Percentiles rank a stretch among this genome's conserved stretches.
phyloP scores from a whole-genome alignment of 2,797 vertebrate genomes.

The Acestrorhynchus altus region DNA sequence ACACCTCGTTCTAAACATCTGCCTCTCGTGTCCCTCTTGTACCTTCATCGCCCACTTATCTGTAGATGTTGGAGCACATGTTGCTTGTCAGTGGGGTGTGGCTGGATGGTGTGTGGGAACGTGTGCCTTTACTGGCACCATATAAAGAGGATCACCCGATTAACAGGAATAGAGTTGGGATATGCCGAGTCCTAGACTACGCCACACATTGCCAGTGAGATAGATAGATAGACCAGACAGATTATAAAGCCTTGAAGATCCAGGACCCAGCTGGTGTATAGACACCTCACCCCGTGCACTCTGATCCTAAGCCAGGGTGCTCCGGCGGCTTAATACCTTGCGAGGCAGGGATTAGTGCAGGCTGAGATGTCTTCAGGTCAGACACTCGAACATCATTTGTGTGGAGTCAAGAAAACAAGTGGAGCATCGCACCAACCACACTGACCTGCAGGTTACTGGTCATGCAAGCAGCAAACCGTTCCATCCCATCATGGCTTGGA shows the following conservation, averaged over 20 bases:
- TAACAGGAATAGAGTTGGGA: not conserved
- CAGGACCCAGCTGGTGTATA: not conserved
- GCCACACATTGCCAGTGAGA: not conserved
- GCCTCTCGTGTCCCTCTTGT: not conserved
- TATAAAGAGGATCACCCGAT: constrained; percentile 16
- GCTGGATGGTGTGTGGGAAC: not conserved
- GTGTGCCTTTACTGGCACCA: constrained; percentile 1
- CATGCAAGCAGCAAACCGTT: not conserved
- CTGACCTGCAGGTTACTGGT: not conserved
- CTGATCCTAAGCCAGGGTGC: not conserved
- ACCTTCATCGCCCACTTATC: not conserved
- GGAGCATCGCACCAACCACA: not conserved
- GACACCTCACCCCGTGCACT: not conserved
- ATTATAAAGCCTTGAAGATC: not conserved
- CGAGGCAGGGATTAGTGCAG: not conserved
- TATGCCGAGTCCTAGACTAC: not conserved
- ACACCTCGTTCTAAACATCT: too few species aligned
- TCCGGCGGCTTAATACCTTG: not conserved
- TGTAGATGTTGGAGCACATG: not conserved
- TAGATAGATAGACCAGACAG: not conserved
- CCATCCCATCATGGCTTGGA: not conserved
- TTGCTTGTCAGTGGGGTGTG: not conserved
- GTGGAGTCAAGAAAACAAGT: not conserved
- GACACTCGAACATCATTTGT: not conserved
- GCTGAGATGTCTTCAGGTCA: not conserved